phyloP scores from a whole-genome alignment of 2,797 vertebrate genomes.

The Acanthurus lineatus region DNA sequence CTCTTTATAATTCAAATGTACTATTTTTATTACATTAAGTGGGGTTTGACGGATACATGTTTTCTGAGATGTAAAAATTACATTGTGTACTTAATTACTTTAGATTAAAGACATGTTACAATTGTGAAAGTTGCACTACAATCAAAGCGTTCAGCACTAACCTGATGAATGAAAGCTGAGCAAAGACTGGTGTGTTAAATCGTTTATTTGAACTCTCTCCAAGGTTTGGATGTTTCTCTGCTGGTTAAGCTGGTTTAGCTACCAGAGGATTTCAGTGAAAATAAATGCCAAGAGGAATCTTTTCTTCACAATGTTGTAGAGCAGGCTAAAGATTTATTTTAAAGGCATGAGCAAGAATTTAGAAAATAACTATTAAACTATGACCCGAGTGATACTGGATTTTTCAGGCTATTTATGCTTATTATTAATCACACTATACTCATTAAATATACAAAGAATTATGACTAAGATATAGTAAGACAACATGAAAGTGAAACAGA shows the following conservation, averaged over 20 bases:
- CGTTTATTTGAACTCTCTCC: background rate
- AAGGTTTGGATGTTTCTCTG: background rate
- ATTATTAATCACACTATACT: background rate
- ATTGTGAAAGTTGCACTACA: no score
- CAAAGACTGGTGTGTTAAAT: background rate
- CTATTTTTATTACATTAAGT: background rate
- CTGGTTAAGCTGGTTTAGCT: conserved; percentile 6
- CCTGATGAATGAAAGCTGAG: background rate
- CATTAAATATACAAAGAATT: background rate
- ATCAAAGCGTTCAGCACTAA: no score
- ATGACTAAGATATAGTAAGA: background rate
- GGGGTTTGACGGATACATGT: background rate
- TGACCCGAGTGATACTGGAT: background rate
- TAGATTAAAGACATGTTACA: no score
- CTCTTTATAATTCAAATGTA: conserved; percentile 19
- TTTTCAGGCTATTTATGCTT: background rate
- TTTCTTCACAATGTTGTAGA: background rate
- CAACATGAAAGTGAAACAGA: conserved; percentile 1
- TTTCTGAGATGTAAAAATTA: background rate
- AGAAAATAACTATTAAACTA: background rate
- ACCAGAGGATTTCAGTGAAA: background rate
- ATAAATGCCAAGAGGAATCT: background rate
- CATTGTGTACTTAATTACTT: no score
- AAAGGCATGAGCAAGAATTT: background rate
- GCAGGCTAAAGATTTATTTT: background rate